Evolutionary conservation across 1,140 invertebrate species (phyloP).

Genomic region (Anastrepha obliqua): DNA sequence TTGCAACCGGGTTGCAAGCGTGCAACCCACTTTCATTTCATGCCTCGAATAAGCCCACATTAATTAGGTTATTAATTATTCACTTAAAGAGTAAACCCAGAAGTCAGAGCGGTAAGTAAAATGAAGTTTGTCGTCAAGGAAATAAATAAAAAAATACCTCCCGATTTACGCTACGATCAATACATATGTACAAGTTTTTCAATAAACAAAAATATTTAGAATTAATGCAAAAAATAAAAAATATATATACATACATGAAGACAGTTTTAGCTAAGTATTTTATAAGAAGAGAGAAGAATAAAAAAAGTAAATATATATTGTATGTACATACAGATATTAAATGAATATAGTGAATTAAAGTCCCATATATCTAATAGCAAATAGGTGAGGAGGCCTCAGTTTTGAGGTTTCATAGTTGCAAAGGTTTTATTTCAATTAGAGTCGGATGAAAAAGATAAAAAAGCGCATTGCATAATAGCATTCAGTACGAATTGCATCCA

Average conservation of each 20-base stretch:
- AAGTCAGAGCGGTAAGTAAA: slow-evolving; percentile 25
- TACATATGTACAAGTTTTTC: slow-evolving; percentile 48
- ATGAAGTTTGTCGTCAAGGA: slow-evolving; percentile 13
- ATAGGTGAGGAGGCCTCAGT: neutral
- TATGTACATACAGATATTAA: neutral
- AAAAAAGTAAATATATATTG: no score
- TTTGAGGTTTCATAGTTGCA: slow-evolving; percentile 27
- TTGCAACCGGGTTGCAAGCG: no score
- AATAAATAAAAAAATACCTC: slow-evolving; percentile 45
- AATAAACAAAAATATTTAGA: slow-evolving; percentile 24
- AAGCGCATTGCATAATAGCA: neutral
- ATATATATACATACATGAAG: slow-evolving; percentile 5
- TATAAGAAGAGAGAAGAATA: neutral
- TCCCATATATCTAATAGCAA: neutral
- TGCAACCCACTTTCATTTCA: no score
- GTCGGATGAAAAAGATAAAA: no score
- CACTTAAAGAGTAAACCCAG: neutral
- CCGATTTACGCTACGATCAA: slow-evolving; percentile 47
- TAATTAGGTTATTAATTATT: neutral
- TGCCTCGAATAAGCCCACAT: no score
- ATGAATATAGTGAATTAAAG: neutral
- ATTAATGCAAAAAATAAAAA: neutral
- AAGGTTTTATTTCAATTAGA: no score
- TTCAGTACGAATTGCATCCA: no score
- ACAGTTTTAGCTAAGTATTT: slow-evolving; percentile 12